Base-by-base conservation (phyloP, 1,140 invertebrate genomes). In the Ganaspis sp. region DNA sequence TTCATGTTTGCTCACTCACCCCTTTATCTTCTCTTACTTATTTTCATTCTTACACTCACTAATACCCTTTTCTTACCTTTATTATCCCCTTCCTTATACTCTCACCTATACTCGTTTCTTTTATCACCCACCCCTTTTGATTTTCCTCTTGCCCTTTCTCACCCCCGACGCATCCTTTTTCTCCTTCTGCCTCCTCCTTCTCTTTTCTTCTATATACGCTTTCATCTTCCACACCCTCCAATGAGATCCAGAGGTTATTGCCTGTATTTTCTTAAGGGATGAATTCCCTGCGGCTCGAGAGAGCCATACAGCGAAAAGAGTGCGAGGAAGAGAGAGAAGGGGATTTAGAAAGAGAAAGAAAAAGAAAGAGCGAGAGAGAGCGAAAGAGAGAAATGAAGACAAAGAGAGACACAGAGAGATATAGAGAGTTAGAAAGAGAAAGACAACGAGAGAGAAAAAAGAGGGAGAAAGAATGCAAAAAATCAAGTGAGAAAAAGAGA, bases 261-360 rank as follows among this genome's bases (percentile, higher is more conserved):
- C 87, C 86, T 89, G 87, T 88, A 90, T 90, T 90, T 90, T 90
- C 87, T 89, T 89, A 87, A 89, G 86, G 86, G 87, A 90, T 90
- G 84, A 89, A 88, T 87, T 87, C 82, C 83, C 78, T 75, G 80
- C 76, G 74, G 45, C 75, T 42, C 64, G 23, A 45, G 73, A 9
- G 19, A 79, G 38, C 37, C 9, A 72, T 23, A 9, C 23, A 34
- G 54, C n/a, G 19, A 29, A 34, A 70, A 12, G 40, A 40, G 42
- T 12, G 29, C 38, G 70, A 34, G 29, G 6, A 34, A 34, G 29
- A 34, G 2, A 34, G 29, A 34, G 29, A 3, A n/a, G n/a, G n/a
- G n/a, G n/a, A 34, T 70, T 17, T 26, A 40, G 42, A 19, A 40
- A 49, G 70, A 34, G 29, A 34, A 34, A 34, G 29, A 34, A 3